Conservation (phyloP, 2,797 vertebrate species). For the Enteromius viviparus region DNA sequence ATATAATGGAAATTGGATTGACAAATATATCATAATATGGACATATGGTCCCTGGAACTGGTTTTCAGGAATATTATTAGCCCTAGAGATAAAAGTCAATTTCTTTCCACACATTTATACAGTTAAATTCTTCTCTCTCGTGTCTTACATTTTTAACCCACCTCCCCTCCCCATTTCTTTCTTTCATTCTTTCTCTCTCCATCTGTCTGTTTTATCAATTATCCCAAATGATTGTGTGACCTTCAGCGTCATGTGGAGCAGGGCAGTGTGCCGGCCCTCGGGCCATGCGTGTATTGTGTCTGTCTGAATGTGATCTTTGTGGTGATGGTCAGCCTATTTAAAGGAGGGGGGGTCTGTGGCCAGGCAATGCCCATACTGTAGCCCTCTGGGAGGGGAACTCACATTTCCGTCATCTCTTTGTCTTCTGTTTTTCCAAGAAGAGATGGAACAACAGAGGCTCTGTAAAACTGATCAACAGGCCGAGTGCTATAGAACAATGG, state of each 20-base stretch:
- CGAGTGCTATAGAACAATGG: slow-evolving; percentile 66
- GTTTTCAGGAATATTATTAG: not conserved
- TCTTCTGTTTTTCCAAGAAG: slow-evolving; percentile 76
- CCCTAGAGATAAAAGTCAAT: not conserved
- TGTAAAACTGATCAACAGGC: slow-evolving; percentile 74
- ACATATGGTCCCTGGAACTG: not conserved
- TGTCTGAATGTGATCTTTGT: slow-evolving; percentile 80
- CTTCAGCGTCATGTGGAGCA: slow-evolving; percentile 61
- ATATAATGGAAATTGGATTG: not conserved
- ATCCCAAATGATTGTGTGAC: slow-evolving; percentile 64
- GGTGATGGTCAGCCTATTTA: slow-evolving; percentile 61
- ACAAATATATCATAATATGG: not conserved
- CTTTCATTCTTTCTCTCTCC: not conserved
- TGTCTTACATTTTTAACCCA: not conserved
- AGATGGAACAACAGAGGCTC: slow-evolving; percentile 75
- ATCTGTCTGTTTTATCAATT: slow-evolving; percentile 51
- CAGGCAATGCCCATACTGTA: slow-evolving; percentile 78
- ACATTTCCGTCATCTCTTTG: slow-evolving; percentile 78
- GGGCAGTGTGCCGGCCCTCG: slow-evolving; percentile 62
- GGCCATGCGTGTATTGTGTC: slow-evolving; percentile 72
- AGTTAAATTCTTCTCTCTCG: not conserved
- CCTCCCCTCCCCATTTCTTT: not conserved
- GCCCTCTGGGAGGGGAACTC: slow-evolving; percentile 77
- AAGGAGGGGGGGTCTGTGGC: slow-evolving; percentile 41
- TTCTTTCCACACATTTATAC: not conserved